Conservation (phyloP, 2,113 vertebrate species). For the Poecile atricapillus region DNA sequence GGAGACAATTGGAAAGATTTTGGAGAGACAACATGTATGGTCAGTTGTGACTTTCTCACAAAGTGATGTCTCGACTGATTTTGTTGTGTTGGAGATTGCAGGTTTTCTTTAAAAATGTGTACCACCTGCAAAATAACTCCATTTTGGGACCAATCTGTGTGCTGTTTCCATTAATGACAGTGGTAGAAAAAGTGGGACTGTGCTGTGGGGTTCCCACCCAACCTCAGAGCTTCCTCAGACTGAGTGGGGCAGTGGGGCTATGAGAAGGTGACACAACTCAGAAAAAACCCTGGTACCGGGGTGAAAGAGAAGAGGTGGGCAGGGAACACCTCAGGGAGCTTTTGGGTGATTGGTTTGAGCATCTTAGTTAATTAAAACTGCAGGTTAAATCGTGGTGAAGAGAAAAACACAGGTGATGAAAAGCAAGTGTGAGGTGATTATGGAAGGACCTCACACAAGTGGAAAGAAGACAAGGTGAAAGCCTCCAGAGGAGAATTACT, state of each 20-base stretch:
- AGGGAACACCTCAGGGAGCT: rapidly evolving
- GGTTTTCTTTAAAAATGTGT: neutral
- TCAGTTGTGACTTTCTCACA: neutral
- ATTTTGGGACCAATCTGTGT: neutral
- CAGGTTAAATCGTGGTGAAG: neutral
- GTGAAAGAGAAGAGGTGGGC: neutral
- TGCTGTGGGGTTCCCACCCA: neutral
- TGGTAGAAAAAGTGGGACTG: neutral
- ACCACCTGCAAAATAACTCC: neutral
- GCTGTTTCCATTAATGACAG: neutral
- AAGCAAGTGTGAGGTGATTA: neutral
- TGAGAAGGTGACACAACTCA: neutral
- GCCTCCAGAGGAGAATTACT: neutral
- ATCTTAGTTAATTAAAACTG: neutral
- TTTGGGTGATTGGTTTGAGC: neutral
- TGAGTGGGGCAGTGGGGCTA: neutral
- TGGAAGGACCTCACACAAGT: neutral
- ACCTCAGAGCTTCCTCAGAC: neutral
- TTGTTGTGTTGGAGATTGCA: neutral
- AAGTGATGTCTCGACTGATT: neutral
- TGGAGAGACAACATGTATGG: rapidly evolving
- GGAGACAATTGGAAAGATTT: neutral
- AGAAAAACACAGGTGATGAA: neutral
- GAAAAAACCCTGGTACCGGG: rapidly evolving
- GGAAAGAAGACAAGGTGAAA: neutral